Evolutionary conservation across 2,113 vertebrate species (phyloP).

Genomic region (Cepphus grylle): DNA sequence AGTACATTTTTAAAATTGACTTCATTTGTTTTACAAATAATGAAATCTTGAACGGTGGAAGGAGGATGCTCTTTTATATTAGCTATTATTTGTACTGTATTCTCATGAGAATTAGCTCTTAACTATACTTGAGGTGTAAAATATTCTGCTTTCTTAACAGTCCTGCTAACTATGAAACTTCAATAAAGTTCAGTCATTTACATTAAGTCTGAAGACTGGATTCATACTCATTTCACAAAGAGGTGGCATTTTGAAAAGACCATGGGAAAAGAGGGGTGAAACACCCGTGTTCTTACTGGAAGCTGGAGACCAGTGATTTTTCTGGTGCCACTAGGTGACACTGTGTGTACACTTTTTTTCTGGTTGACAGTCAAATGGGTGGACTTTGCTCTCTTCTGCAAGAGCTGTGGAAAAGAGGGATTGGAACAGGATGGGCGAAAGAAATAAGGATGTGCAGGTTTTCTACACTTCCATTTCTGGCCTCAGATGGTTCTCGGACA

Average conservation of each 20-base stretch:
- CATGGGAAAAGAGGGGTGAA: neutral
- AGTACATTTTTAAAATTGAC: slow-evolving; percentile 48
- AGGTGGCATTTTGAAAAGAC: neutral
- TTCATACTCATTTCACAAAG: neutral
- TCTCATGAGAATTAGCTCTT: slow-evolving; percentile 68
- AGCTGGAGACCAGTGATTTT: neutral
- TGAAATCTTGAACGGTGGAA: slow-evolving; percentile 15
- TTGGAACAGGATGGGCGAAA: neutral
- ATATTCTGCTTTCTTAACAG: slow-evolving; percentile 76
- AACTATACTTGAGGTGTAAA: slow-evolving; percentile 77
- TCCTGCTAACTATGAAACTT: slow-evolving; percentile 66
- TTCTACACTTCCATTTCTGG: neutral
- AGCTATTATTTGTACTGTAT: slow-evolving; percentile 66
- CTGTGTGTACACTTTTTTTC: neutral
- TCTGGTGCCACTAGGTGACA: slow-evolving; percentile 38
- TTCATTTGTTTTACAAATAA: slow-evolving; percentile 64
- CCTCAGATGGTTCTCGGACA: neutral
- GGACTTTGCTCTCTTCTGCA: neutral
- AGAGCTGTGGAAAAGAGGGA: neutral
- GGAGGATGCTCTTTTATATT: slow-evolving; percentile 45
- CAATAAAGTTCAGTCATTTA: slow-evolving; percentile 73
- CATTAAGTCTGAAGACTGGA: neutral
- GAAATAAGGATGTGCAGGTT: neutral
- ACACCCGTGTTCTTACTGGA: fast-evolving
- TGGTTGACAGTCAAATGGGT: neutral